Evolutionary conservation across 2,888 invertebrate genomes (phyloP).

Genomic region (Patella caerulea): DNA sequence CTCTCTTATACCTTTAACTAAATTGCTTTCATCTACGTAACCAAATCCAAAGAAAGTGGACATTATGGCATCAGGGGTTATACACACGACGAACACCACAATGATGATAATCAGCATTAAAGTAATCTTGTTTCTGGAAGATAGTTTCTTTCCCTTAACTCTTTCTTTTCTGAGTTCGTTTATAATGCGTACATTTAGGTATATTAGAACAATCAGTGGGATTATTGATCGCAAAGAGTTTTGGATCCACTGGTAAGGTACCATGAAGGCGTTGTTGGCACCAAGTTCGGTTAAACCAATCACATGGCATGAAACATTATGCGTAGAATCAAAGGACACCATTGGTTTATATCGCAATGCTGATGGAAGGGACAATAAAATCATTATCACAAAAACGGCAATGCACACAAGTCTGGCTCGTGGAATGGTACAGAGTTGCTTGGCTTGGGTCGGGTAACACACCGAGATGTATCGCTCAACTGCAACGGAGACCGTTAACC

Average conservation of each 20-base stretch:
- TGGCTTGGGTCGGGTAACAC: constrained; percentile 61
- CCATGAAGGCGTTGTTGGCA: constrained; percentile 58
- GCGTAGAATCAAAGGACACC: constrained; percentile 40
- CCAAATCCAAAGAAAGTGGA: constrained; percentile 69
- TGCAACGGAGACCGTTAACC: constrained; percentile 67
- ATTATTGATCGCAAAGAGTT: constrained; percentile 66
- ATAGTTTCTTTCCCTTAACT: constrained; percentile 59
- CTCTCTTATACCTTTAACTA: constrained; percentile 67
- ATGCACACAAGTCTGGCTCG: constrained; percentile 53
- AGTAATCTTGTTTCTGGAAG: constrained; percentile 67
- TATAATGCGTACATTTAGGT: constrained; percentile 65
- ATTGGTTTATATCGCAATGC: constrained; percentile 62
- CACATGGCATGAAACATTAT: constrained; percentile 50
- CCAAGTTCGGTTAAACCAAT: constrained; percentile 58
- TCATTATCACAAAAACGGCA: constrained; percentile 61
- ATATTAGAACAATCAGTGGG: constrained; percentile 64
- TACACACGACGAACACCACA: constrained; percentile 67
- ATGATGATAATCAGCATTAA: constrained; percentile 69
- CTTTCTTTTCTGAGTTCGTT: constrained; percentile 61
- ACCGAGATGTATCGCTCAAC: constrained; percentile 65
- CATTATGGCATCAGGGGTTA: constrained; percentile 70
- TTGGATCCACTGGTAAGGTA: constrained; percentile 64
- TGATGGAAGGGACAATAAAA: constrained; percentile 63
- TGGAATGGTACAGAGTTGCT: constrained; percentile 52
- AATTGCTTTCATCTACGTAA: constrained; percentile 64